Conservation (phyloP, 2,797 vertebrate genomes). For the Pangasius krempfi region DNA sequence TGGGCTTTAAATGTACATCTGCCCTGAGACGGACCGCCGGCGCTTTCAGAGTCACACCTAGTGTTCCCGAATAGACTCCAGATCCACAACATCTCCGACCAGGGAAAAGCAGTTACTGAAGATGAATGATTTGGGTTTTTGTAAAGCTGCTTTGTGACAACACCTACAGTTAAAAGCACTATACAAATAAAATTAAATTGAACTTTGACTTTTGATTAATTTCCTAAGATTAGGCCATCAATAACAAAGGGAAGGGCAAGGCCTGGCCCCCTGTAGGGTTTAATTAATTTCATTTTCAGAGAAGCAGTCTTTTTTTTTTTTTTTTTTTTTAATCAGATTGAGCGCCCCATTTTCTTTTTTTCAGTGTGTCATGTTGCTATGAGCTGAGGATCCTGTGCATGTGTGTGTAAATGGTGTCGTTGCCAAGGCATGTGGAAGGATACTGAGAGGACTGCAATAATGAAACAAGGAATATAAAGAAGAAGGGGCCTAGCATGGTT, state of each 20-base stretch:
- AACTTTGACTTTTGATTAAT: not conserved
- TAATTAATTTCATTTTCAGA: conserved; percentile 15
- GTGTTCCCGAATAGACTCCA: not conserved
- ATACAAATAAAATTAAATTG: not conserved
- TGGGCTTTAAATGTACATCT: not conserved
- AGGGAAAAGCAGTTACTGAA: not conserved
- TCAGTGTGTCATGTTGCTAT: conserved; percentile 55
- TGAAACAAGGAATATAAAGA: conserved; percentile 51
- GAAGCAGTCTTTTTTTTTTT: conserved; percentile 23
- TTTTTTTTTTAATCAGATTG: conserved; percentile 46
- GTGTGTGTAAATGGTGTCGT: conserved; percentile 55
- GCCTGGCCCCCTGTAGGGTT: not conserved
- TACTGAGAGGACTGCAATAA: conserved; percentile 60
- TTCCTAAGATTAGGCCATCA: not conserved
- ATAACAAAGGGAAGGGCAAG: not conserved
- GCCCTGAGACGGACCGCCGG: not conserved
- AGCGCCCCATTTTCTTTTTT: conserved; percentile 38
- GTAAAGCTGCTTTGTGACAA: not conserved
- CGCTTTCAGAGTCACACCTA: not conserved
- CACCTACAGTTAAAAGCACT: not conserved
- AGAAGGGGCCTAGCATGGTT: conserved; percentile 35
- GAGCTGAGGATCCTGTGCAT: conserved; percentile 54
- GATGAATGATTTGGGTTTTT: not conserved
- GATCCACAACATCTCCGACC: not conserved
- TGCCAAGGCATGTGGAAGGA: conserved; percentile 59